A percentile compares a stretch with the other conserved stretches of the same genome.
phyloP scores from a whole-genome alignment of 2,113 vertebrate species.

The Craseonycteris thonglongyai region DNA sequence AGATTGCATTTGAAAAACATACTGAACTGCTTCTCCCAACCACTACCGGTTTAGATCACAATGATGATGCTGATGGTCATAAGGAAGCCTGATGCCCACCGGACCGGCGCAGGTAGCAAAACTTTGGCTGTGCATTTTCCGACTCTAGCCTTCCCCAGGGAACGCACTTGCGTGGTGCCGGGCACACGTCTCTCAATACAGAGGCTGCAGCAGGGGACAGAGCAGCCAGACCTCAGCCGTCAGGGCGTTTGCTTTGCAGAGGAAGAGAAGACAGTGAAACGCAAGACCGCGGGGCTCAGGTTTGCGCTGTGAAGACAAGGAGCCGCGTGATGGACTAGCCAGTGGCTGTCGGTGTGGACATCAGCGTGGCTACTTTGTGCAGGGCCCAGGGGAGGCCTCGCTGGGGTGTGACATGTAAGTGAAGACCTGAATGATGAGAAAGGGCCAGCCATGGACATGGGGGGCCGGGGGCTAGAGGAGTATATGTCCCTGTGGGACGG shows the following conservation, averaged over 20 bases:
- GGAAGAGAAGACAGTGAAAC: neutral
- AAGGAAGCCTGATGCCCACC: too few relatives aligned
- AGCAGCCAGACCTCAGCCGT: neutral
- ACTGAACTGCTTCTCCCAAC: neutral
- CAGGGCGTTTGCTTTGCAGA: neutral
- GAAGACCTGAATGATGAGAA: neutral
- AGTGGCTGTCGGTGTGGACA: neutral
- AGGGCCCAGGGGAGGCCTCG: neutral
- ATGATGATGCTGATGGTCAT: neutral
- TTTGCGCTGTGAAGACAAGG: fast-evolving
- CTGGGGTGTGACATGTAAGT: neutral
- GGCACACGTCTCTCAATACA: neutral
- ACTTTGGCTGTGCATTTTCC: neutral
- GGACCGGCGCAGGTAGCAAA: neutral
- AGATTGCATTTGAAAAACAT: neutral
- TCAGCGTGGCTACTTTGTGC: neutral
- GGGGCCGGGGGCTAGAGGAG: neutral
- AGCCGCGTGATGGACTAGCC: too few relatives aligned
- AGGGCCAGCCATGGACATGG: neutral
- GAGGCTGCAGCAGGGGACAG: neutral
- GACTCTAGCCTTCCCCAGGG: neutral
- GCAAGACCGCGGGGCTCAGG: fast-evolving
- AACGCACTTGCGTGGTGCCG: neutral
- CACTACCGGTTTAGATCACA: neutral
- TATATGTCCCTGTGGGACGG: neutral